Conservation (phyloP, 2,888 invertebrate genomes). For the Amphipoea lucens region DNA sequence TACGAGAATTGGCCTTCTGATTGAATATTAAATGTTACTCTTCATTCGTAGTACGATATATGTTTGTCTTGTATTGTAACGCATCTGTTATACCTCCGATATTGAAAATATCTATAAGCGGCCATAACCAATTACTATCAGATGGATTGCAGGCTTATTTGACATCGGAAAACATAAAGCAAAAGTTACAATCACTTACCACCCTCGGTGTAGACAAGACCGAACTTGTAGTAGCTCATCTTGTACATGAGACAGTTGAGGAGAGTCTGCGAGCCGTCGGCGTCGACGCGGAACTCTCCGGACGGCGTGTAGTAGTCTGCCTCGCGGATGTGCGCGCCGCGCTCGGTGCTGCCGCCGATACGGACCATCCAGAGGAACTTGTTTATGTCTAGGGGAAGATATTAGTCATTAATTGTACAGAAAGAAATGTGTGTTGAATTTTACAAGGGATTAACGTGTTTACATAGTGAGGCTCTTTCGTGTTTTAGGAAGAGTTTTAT, state of each 20-base stretch:
- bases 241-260: slow-evolving; percentile 99
- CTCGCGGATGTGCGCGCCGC: slow-evolving; percentile 98
- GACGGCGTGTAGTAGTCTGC: slow-evolving; percentile 98
- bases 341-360: slow-evolving; percentile 98
- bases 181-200: slow-evolving; percentile 87
- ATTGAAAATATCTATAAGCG: neutral
- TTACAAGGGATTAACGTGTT: neutral
- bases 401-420: neutral
- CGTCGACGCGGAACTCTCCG: slow-evolving; percentile 99
- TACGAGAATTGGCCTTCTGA: too few species aligned
- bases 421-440: neutral
- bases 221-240: slow-evolving; percentile 99
- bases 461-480: neutral
- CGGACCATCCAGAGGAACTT: slow-evolving; percentile 99
- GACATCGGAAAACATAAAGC: neutral
- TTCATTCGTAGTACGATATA: neutral
- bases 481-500: neutral
- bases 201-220: slow-evolving; percentile 98
- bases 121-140: neutral
- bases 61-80: neutral
- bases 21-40: neutral
- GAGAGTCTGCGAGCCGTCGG: slow-evolving; percentile 96
- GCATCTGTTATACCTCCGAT: neutral
- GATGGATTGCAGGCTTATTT: neutral
- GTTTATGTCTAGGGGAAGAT: slow-evolving; percentile 94